phyloP scores from a whole-genome alignment of 2,113 vertebrate genomes.

The Lipotes vexillifer region DNA sequence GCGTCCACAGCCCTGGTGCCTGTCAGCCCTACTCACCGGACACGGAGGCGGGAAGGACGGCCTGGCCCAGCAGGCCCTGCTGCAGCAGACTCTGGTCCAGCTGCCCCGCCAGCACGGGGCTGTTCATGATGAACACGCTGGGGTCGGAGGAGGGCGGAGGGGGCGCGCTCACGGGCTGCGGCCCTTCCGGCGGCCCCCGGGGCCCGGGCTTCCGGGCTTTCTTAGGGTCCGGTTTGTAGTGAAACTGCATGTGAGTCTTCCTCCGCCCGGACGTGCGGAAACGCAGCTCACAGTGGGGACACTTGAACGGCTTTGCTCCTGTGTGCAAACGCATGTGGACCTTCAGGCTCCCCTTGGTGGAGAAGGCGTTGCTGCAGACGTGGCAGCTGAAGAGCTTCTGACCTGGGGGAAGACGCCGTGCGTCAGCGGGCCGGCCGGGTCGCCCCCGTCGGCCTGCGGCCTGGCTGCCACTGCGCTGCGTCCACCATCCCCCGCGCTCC shows the following conservation, averaged over 20 bases:
- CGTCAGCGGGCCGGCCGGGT: background rate
- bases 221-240: slow-evolving; percentile 88
- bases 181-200: slow-evolving; percentile 77
- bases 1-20: too few species aligned
- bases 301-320: slow-evolving; percentile 98
- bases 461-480: background rate
- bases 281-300: slow-evolving; percentile 95
- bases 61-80: slow-evolving; percentile 91
- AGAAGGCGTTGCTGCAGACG: slow-evolving; percentile 98
- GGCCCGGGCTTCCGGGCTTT: slow-evolving; percentile 82
- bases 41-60: slow-evolving; percentile 93
- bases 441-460: accelerated
- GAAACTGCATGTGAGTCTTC: slow-evolving; percentile 98
- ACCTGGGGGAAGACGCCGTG: slow-evolving; percentile 77
- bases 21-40: slow-evolving; percentile 79
- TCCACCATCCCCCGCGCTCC: background rate
- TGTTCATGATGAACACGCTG: slow-evolving; percentile 93
- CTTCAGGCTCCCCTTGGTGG: slow-evolving; percentile 98
- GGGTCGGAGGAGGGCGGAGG: slow-evolving; percentile 84
- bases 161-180: slow-evolving; percentile 86
- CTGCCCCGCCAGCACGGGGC: slow-evolving; percentile 88
- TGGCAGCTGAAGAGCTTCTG: slow-evolving; percentile 98
- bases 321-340: slow-evolving; percentile 99
- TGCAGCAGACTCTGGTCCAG: slow-evolving; percentile 93
- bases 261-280: slow-evolving; percentile 97